A percentile compares a stretch with the other conserved stretches of the same genome.
phyloP scores from a whole-genome alignment of 2,888 invertebrate species.

The Hirtodrosophila duncani region DNA sequence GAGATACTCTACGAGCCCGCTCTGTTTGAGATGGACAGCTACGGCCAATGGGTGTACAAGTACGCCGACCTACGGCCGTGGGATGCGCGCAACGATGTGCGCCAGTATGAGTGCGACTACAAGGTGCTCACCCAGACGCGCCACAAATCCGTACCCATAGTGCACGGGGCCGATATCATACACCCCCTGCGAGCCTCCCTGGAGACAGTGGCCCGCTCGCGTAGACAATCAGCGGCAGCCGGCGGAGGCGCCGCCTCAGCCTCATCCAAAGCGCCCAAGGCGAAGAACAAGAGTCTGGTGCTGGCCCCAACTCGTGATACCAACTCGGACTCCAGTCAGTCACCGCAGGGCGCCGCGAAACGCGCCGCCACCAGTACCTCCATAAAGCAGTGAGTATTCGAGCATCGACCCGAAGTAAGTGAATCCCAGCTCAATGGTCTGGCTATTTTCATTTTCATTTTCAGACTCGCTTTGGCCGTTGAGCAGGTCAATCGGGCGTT shows the following conservation, averaged over 20 bases:
- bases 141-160: conserved; percentile 84
- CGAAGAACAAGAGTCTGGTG: conserved; percentile 50
- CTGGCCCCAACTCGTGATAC: conserved; percentile 78
- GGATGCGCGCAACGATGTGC: conserved; percentile 90
- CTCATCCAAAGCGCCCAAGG: conserved; percentile 21
- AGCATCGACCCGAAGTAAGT: background rate
- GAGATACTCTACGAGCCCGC: conserved; percentile 86
- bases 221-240: conserved; percentile 10
- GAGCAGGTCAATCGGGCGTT: conserved; percentile 79
- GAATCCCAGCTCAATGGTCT: too few species aligned
- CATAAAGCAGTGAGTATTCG: conserved; percentile 56
- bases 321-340: conserved; percentile 80
- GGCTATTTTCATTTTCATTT: background rate
- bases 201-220: conserved; percentile 8
- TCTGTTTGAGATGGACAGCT: conserved; percentile 84
- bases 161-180: conserved; percentile 24
- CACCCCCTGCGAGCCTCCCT: conserved; percentile 21
- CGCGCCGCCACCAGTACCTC: conserved; percentile 41
- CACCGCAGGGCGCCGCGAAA: conserved; percentile 68
- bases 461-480: conserved; percentile 79
- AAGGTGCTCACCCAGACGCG: conserved; percentile 87
- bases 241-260: background rate
- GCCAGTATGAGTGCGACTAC: conserved; percentile 92
- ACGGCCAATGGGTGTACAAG: conserved; percentile 84
- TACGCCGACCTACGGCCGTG: conserved; percentile 91